Evolutionary conservation across 1,140 invertebrate genomes (phyloP), one percentile per base, ranked within the genome.

Genomic region (Helicoverpa armigera): DNA sequence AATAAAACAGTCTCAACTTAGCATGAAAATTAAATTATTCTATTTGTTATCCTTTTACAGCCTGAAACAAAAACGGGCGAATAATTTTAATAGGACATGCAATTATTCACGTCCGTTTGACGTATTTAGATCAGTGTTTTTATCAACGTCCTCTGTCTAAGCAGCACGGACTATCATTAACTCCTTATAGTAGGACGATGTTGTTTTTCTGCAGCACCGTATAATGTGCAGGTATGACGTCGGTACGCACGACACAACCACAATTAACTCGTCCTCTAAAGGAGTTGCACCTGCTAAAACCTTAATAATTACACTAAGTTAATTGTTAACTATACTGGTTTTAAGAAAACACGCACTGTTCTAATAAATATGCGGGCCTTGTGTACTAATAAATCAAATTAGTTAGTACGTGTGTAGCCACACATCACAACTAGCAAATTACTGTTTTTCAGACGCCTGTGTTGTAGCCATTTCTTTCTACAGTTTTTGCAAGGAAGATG

Each of bases 231-330:
- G 84, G 89, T 86, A 89, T 89, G 87, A 89, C 86, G 86, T 83
- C 83, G 82, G 81, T 82, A 50, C 72, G 69, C 79, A 72, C 60
- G 75, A 83, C 77, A 87, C 83, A 74, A 65, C 79, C 51, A 83
- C 87, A 90, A 90, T 90, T 87, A 87, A 85, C 79, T 83, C 69
- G 75, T 82, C 87, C 85, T 80, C 83, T 85, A 89, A 91, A 86
- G 89, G 89, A 89, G 67, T 86, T 90, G 86, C 91, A 92, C 88
- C 91, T 93, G 91, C 86, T 88, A 90, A 89, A 89, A 89, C 86
- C 72, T 81, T 85, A 88, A 86, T 92, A 89, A 89, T 88, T 90
- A 86, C 83, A 84, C 86, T 84, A 86, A 83, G 85, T 85, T 90
- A 89, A 92, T 90, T 88, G 83, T 88, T 86, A 84, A 77, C 78